phyloP scores from a whole-genome alignment of 2,797 vertebrate genomes.

The Corythornis leucogaster region DNA sequence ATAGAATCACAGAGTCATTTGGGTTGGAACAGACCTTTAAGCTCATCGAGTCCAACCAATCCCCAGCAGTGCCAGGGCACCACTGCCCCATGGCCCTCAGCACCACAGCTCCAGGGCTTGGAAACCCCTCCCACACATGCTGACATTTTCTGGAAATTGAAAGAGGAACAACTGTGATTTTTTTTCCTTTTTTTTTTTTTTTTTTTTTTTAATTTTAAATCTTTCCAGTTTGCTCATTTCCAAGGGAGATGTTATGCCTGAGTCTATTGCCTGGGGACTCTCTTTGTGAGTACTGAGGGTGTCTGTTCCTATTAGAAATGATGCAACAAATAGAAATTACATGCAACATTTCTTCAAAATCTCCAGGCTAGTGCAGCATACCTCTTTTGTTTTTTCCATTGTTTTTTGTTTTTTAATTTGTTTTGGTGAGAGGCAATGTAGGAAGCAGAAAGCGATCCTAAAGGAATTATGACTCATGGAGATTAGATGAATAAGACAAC shows the following conservation, averaged over 20 bases:
- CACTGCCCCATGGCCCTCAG: accelerated
- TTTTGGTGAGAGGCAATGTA: conserved; percentile 6
- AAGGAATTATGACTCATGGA: conserved; percentile 63
- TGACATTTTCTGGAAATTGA: neutral
- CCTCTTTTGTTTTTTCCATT: neutral
- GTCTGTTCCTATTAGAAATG: conserved; percentile 3
- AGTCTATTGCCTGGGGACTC: neutral
- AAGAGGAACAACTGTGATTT: neutral
- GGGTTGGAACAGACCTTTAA: neutral
- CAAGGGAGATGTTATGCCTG: neutral
- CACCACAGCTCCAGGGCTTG: neutral
- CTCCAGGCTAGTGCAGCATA: neutral
- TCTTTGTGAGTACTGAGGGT: neutral
- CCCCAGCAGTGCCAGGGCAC: neutral
- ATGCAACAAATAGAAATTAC: neutral
- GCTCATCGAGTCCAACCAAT: accelerated
- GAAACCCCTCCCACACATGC: neutral
- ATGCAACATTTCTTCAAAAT: neutral
- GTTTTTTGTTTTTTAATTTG: neutral
- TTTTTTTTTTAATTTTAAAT: neutral
- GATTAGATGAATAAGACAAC: conserved; percentile 51
- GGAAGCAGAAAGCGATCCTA: conserved; percentile 32
- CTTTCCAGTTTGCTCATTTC: neutral
- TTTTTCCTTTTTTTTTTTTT: too few relatives aligned
- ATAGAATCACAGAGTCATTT: neutral